phyloP scores from a whole-genome alignment of 2,113 vertebrate genomes.

The Copsychus sechellarum region DNA sequence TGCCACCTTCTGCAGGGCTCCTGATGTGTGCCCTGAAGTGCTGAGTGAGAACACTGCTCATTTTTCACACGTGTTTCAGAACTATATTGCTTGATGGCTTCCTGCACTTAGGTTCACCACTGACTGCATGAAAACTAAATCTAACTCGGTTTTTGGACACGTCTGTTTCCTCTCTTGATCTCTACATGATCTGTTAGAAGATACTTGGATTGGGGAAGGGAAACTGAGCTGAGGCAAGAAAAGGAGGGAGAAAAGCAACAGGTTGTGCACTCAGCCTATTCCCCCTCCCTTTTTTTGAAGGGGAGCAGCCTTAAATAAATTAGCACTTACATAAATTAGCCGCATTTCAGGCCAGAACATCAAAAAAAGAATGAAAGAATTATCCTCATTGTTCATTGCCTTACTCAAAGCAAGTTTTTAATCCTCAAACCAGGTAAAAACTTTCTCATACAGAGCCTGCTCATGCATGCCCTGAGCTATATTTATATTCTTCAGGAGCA shows the following conservation, averaged over 20 bases:
- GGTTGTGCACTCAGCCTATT: background rate
- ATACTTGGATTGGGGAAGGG: background rate
- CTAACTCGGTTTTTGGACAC: background rate
- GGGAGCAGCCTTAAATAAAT: background rate
- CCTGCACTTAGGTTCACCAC: background rate
- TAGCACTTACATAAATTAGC: background rate
- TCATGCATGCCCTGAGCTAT: background rate
- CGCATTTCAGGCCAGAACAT: background rate
- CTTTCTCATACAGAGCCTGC: background rate
- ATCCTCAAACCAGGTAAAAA: background rate
- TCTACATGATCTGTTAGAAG: background rate
- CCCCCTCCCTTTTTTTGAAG: background rate
- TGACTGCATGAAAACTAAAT: background rate
- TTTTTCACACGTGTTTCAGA: background rate
- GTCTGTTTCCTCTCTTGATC: accelerated
- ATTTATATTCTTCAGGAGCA: background rate
- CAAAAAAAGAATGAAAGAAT: background rate
- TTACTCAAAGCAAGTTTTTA: background rate
- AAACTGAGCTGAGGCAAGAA: background rate
- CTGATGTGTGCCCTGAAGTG: background rate
- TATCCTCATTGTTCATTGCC: background rate
- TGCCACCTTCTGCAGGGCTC: background rate
- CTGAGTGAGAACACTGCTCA: background rate
- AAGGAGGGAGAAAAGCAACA: background rate
- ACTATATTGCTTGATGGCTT: background rate